Base-by-base conservation (phyloP, 1,140 invertebrate species). In the Hirudo medicinalis region DNA sequence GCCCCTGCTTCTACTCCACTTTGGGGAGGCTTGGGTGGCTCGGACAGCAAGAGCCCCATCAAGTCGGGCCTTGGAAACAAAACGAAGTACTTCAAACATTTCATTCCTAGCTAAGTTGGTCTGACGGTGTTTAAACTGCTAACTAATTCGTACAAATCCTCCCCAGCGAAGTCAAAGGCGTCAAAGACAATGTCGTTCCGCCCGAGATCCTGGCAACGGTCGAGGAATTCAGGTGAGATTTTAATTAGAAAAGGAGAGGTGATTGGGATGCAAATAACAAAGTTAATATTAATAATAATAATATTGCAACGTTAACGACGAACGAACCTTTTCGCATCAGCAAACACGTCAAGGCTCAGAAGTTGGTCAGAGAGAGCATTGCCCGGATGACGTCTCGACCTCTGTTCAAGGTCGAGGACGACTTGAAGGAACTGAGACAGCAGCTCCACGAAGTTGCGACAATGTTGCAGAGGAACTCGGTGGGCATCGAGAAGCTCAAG, bases 341-440 rank as follows among this genome's bases (percentile, higher is more conserved):
- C 76, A 87, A 87, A 71, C 88, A 88, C 82, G 88, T 92, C 0
- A 91, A 91, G 83, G 86, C 88, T 70, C 89, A 92, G 78, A 93
- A 92, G 80, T 83, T 84, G 0, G 82, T 89, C 13, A 88, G 89
- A 74, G 91, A 91, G 0, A 90, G 91, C 75, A 88, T 92, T 69
- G 87, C 90, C 71, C 83, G 90, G 68, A 85, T 87, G 54, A 88
- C 88, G 4, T 85, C 86, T 19, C 87, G 88, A 77, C 86, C 88
- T 1, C 80, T 89, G 73, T 84, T 86, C 72, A 87, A 88, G 77
- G 81, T 85, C 2, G 80, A 82, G 54, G 86, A 88, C 76, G 87
- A 89, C 71, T 86, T 86, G 0, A 81, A 81, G 2, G 86, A 87
- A 27, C 78, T 89, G 8, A 86, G 86, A 80, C 87, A 88, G 75